phyloP scores from a whole-genome alignment of 2,113 vertebrate genomes.

The Jacana jacana region DNA sequence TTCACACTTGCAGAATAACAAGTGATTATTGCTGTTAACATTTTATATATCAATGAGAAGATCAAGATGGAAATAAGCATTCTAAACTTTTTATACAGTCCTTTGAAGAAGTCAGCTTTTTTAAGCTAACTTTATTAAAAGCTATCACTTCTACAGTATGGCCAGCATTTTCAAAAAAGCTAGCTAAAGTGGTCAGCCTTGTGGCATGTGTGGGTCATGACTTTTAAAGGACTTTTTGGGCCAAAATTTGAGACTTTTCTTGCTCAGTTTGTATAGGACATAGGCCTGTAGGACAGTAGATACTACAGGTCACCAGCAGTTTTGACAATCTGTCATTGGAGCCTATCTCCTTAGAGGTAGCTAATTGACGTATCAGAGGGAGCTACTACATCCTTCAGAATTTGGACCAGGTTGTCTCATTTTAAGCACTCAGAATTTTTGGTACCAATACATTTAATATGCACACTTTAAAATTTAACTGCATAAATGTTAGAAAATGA shows the following conservation, averaged over 20 bases:
- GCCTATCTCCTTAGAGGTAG: background rate
- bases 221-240: background rate
- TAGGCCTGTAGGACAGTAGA: background rate
- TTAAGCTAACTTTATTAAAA: background rate
- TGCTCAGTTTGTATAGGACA: background rate
- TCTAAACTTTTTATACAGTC: background rate
- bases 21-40: constrained; percentile 41
- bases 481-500: background rate
- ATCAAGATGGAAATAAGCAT: constrained; percentile 30
- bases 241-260: background rate
- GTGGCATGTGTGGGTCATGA: background rate
- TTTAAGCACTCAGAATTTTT: background rate
- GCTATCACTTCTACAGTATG: background rate
- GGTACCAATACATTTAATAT: background rate
- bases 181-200: background rate
- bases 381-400: background rate
- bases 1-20: constrained; percentile 51
- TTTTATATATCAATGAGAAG: constrained; percentile 23
- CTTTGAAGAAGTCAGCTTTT: background rate
- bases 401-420: background rate
- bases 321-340: background rate
- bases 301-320: background rate
- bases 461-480: background rate
- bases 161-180: background rate
- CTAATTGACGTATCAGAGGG: background rate